A percentile compares a stretch with the other conserved stretches of the same genome.
These are phyloP conservation scores for Bombus balteatus DNA, from an alignment of 1,140 invertebrate species.

Conservation along the genomic window DNA sequence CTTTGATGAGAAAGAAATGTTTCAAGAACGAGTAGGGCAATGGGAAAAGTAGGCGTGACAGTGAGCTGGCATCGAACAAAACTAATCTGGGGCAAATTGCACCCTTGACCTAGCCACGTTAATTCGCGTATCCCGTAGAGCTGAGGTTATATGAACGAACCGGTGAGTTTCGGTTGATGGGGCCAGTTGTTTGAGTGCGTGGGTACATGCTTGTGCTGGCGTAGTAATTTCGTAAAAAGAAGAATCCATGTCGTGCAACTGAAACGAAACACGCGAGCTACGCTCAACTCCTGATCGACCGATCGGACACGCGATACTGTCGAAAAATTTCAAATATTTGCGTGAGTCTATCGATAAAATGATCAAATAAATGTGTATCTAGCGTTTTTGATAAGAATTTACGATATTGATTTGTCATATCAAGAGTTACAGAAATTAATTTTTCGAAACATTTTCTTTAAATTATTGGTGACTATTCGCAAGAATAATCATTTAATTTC, in stretches of 20 bases:
- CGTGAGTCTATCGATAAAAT: constrained; percentile 26
- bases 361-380: neutral
- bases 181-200: constrained; percentile 49
- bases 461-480: neutral
- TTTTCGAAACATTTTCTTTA: neutral
- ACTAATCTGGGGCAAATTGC: constrained; percentile 69
- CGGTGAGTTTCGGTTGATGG: constrained; percentile 62
- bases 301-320: constrained; percentile 45
- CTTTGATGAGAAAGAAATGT: neutral
- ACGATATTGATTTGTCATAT: neutral
- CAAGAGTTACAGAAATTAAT: neutral
- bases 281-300: constrained; percentile 10
- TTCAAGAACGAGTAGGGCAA: neutral
- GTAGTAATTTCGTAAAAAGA: constrained; percentile 56
- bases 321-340: constrained; percentile 52
- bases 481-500: neutral
- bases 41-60: neutral
- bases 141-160: constrained; percentile 47
- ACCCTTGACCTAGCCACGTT: constrained; percentile 74
- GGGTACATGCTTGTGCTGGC: constrained; percentile 8
- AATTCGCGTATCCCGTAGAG: constrained; percentile 41
- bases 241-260: constrained; percentile 65
- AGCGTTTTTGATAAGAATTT: neutral
- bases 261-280: constrained; percentile 61
- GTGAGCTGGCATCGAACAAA: constrained; percentile 51